These are phyloP conservation scores for Rambutsinella grinnellia DNA, from an alignment of 2,888 invertebrate genomes.

Conservation along the genomic window DNA sequence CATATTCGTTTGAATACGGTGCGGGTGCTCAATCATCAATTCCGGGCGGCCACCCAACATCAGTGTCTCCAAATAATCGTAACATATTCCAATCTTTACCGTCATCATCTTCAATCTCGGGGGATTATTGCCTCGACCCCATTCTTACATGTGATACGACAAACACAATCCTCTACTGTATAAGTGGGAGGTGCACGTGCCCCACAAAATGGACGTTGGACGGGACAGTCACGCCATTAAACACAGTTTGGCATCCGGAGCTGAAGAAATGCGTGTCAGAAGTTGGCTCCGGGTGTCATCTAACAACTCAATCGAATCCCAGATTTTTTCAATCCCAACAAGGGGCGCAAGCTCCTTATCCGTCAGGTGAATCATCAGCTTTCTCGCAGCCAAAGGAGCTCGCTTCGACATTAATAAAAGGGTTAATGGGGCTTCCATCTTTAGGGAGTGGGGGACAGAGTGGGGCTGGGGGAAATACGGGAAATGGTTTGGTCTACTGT, in stretches of 20 bases:
- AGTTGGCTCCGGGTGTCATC: constrained; percentile 49
- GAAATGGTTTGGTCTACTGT: constrained; percentile 42
- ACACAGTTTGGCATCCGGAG: constrained; percentile 53
- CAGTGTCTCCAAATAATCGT: not conserved
- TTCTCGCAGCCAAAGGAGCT: constrained; percentile 16
- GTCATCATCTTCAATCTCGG: constrained; percentile 47
- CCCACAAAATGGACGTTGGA: constrained; percentile 47
- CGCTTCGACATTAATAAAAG: constrained; percentile 23
- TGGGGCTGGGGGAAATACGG: not conserved
- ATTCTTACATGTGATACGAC: constrained; percentile 45
- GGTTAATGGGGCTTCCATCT: constrained; percentile 21
- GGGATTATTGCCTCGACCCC: constrained; percentile 55
- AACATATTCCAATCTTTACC: not conserved
- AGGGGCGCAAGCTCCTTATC: not conserved
- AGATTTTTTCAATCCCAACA: no score
- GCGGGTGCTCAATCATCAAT: not conserved
- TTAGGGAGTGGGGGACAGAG: not conserved
- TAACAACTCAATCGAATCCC: no score
- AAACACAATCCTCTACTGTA: constrained; percentile 47
- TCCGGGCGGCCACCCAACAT: not conserved
- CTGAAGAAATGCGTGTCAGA: constrained; percentile 27
- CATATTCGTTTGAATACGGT: no score
- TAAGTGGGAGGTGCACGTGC: constrained; percentile 43
- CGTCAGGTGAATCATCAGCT: not conserved
- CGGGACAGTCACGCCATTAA: constrained; percentile 41